Evolutionary conservation across 2,888 invertebrate species (phyloP), one percentile per base, ranked within the genome.

Genomic region (Adelphocoris suturalis): DNA sequence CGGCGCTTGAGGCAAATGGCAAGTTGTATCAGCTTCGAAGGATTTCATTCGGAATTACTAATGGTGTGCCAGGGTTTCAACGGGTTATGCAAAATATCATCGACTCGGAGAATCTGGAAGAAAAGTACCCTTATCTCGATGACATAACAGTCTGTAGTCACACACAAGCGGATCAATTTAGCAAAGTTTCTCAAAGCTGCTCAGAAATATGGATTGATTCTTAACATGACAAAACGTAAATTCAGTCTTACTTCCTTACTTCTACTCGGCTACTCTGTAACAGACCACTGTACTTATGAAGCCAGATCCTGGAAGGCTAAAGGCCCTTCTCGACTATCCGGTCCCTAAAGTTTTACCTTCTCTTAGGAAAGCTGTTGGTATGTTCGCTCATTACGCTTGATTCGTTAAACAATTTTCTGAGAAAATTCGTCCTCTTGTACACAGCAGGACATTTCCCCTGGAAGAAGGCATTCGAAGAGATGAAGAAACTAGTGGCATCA

Each of bases 51-150:
- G 48, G 48, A 48, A 13, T 48, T 7, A 48, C 48, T 13, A 48
- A 48, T 13, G n/a, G 48, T 48, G 48, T 48, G 13, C 48, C 48
- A 13, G 48, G 48, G 13, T 48, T 48, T 13, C 48, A 48, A 61
- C n/a, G n/a, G 4, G 19, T 61, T 2, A n/a, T 27, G 9, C 82
- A 27, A n/a, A 13, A n/a, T 14, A 48, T 61, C 11, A 85, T 85
- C 28, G 19, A 85, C 47, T 48, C 19, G 7, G 85, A 85, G n/a
- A 55, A 55, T 11, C 48, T 84, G 16, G 55, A 84, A n/a, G 84
- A 48, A 7, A 84, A 46, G 12, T 84, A 47, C 47, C 13, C 48
- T 52, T 13, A 84, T 84, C 28, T 52, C 7, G 47, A 52, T 84
- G 48, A 52, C 19, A 19, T 84, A 4, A 84, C 84, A 16, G 27